Conservation (phyloP, 2,797 vertebrate species). For the Eospalax fontanierii region DNA sequence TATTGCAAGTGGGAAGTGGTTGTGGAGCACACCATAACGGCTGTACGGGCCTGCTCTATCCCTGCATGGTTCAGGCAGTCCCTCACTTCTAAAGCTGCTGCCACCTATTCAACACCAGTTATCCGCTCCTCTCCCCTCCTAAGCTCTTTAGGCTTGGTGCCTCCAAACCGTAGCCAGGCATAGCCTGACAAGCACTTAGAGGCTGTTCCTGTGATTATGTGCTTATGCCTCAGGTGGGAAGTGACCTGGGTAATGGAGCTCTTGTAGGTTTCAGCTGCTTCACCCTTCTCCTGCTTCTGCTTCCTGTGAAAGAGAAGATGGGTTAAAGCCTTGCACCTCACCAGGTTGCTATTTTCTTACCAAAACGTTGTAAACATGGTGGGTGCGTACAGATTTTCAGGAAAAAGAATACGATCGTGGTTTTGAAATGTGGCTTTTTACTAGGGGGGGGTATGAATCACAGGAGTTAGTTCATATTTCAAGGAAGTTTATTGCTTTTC, state of each 20-base stretch:
- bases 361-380: neutral
- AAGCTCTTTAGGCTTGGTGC: neutral
- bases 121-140: too few species aligned
- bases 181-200: neutral
- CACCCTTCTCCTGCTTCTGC: neutral
- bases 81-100: too few species aligned
- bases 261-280: too few species aligned
- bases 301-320: neutral
- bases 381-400: neutral
- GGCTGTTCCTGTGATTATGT: neutral
- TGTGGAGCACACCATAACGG: neutral
- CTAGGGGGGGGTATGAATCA: neutral
- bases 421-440: neutral
- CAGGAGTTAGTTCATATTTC: constrained; percentile 12
- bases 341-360: constrained; percentile 1
- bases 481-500: neutral
- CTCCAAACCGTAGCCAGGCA: neutral
- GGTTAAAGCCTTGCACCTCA: neutral
- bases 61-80: too few species aligned
- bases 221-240: rapidly evolving
- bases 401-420: neutral
- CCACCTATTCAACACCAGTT: too few species aligned
- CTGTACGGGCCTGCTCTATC: too few species aligned
- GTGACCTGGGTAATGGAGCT: neutral
- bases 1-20: rapidly evolving